A percentile compares a stretch with the other conserved stretches of the same genome.
phyloP scores from a whole-genome alignment of 2,113 vertebrate genomes.

The Uria lomvia region DNA sequence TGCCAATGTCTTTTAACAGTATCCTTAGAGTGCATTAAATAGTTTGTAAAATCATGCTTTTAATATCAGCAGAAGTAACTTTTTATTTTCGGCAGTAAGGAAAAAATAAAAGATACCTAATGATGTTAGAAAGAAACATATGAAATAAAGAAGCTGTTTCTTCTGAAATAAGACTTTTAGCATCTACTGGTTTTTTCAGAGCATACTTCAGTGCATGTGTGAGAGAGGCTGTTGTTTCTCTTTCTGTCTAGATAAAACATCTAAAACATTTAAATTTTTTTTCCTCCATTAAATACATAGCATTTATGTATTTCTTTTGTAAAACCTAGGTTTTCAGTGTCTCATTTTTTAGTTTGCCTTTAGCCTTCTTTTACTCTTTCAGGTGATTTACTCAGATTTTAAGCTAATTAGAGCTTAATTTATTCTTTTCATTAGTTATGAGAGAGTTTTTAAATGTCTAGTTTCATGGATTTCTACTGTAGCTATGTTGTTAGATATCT shows the following conservation, averaged over 20 bases:
- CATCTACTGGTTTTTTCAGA: background rate
- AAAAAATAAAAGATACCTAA: constrained; percentile 3
- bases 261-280: background rate
- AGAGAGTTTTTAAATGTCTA: background rate
- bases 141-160: background rate
- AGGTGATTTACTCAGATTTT: background rate
- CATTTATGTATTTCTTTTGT: background rate
- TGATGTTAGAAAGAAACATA: background rate
- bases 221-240: background rate
- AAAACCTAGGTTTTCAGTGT: background rate
- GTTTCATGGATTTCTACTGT: background rate
- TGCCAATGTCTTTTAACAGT: constrained; percentile 86
- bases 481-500: background rate
- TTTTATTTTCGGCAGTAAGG: constrained; percentile 54
- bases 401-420: background rate
- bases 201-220: background rate
- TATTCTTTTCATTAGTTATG: background rate
- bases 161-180: background rate
- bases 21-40: constrained; percentile 88
- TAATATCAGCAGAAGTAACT: constrained; percentile 71
- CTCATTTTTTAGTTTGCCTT: background rate
- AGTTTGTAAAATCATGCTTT: constrained; percentile 74
- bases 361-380: background rate
- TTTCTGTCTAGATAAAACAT: background rate
- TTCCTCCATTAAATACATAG: background rate